Conservation (phyloP, 2,113 vertebrate species). For the Tenebrosternarchus preto region DNA sequence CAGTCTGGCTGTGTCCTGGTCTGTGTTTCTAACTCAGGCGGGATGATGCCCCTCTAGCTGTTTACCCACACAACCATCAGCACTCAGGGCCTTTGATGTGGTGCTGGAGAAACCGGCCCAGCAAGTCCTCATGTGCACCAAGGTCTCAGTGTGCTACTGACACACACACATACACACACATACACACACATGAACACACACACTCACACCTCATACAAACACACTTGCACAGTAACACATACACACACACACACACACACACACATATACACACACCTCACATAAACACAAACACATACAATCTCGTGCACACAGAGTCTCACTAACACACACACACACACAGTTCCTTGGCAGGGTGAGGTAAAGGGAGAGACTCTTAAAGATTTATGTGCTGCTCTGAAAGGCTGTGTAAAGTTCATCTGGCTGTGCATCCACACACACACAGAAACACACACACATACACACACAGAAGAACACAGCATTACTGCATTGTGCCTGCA, state of each 20-base stretch:
- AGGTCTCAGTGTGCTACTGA: too few species aligned
- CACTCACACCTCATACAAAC: conserved; percentile 21
- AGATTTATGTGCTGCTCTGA: background rate
- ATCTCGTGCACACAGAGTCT: conserved; percentile 1
- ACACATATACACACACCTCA: background rate
- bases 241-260: conserved; percentile 11
- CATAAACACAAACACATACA: conserved; percentile 10
- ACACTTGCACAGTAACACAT: background rate
- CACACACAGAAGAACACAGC: conserved; percentile 12
- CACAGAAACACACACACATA: conserved; percentile 24
- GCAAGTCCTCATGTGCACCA: too few species aligned
- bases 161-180: background rate
- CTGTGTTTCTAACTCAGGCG: too few species aligned
- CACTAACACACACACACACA: conserved; percentile 25
- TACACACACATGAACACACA: conserved; percentile 8
- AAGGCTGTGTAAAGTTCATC: conserved; percentile 11
- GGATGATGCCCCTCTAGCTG: too few species aligned
- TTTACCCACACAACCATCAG: too few species aligned
- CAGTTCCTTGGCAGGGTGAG: background rate
- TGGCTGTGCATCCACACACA: background rate
- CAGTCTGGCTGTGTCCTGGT: too few species aligned
- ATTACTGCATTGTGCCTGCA: too few species aligned
- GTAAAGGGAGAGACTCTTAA: background rate
- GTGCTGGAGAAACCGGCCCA: too few species aligned
- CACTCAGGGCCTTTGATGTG: too few species aligned